phyloP scores from a whole-genome alignment of 1,140 invertebrate genomes.

The Drosophila cardini region DNA sequence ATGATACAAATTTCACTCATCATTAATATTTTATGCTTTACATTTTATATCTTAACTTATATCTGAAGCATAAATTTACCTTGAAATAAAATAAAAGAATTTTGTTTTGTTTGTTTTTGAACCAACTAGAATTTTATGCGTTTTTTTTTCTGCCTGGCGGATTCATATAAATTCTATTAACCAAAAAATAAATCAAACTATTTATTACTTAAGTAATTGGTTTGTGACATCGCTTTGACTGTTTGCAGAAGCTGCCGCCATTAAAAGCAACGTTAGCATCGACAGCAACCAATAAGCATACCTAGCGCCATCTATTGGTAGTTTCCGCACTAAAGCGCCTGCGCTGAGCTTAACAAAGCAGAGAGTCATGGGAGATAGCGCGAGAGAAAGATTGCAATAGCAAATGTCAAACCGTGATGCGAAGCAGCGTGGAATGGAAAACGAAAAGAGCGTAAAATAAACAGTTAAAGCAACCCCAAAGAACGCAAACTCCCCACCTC shows the following conservation, averaged over 20 bases:
- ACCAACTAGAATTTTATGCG: no score
- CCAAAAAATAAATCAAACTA: neutral
- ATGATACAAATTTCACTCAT: no score
- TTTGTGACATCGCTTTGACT: neutral
- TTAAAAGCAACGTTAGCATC: neutral
- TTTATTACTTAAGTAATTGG: neutral
- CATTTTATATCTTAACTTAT: no score
- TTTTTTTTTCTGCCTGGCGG: no score
- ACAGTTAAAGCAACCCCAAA: slow-evolving; percentile 63
- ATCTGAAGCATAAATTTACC: no score
- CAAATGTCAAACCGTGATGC: slow-evolving; percentile 70
- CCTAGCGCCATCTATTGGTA: slow-evolving; percentile 10
- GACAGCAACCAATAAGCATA: neutral
- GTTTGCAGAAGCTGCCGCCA: neutral
- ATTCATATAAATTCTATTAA: neutral
- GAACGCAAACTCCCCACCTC: slow-evolving; percentile 19
- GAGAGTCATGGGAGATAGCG: neutral
- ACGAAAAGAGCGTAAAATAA: slow-evolving; percentile 60
- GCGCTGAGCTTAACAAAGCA: slow-evolving; percentile 13
- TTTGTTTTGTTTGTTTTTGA: no score
- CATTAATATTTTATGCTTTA: no score
- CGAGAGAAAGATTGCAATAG: neutral
- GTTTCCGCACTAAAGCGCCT: neutral
- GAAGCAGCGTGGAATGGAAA: slow-evolving; percentile 38
- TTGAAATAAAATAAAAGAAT: no score